Evolutionary conservation across 1,140 invertebrate species (phyloP).

Genomic region (Kradibia gibbosae): DNA sequence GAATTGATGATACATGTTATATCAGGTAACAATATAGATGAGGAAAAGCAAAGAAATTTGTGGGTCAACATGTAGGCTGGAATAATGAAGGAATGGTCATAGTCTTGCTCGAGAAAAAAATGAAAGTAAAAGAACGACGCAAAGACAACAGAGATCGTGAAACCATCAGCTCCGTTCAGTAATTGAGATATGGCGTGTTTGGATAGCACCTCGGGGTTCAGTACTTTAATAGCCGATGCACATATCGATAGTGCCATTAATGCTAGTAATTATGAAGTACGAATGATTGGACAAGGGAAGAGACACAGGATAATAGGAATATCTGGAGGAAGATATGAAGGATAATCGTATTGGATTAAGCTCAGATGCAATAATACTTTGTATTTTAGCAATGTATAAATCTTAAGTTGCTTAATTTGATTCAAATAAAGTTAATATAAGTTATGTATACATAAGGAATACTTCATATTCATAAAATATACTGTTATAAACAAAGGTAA

Average conservation of each 20-base stretch:
- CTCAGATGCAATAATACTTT: not conserved
- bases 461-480: not conserved
- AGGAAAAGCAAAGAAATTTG: constrained; percentile 1
- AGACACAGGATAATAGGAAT: not conserved
- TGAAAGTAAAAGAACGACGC: constrained; percentile 38
- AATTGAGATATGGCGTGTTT: constrained; percentile 67
- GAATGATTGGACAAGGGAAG: constrained; percentile 49
- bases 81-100: constrained; percentile 2
- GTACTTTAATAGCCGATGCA: constrained; percentile 67
- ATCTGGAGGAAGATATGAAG: not conserved
- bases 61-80: not conserved
- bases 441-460: not conserved
- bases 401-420: not conserved
- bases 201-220: constrained; percentile 27
- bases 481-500: not conserved
- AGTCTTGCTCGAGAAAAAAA: constrained; percentile 32
- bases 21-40: too few relatives aligned
- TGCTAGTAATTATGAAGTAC: constrained; percentile 59
- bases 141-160: constrained; percentile 60
- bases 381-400: not conserved
- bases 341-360: not conserved
- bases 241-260: constrained; percentile 66
- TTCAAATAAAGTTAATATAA: not conserved
- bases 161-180: constrained; percentile 61
- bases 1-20: too few relatives aligned